Conservation (phyloP, 2,113 vertebrate genomes). For the Xenotilapia flavipinnis region DNA sequence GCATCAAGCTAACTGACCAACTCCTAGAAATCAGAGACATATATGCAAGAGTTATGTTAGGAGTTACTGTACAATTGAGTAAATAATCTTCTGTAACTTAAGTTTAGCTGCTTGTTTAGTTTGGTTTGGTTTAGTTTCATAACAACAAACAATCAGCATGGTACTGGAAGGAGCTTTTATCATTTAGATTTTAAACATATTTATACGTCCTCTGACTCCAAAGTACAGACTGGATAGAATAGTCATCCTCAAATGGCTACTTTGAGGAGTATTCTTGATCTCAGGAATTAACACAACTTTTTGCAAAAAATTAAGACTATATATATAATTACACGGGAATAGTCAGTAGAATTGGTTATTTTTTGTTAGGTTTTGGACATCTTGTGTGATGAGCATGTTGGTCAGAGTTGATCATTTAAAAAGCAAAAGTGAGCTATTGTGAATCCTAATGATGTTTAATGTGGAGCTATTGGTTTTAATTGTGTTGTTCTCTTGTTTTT, state of each 20-base stretch:
- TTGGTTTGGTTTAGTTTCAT: accelerated
- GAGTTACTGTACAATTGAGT: background rate
- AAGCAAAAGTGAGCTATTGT: background rate
- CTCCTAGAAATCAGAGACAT: background rate
- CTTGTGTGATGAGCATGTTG: background rate
- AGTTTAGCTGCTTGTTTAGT: background rate
- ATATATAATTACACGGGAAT: accelerated
- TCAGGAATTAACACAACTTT: background rate
- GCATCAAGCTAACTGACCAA: background rate
- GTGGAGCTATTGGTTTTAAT: background rate
- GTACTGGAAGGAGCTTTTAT: background rate
- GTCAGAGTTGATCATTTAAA: background rate
- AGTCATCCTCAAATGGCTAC: background rate
- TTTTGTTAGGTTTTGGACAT: background rate
- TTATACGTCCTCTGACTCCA: background rate
- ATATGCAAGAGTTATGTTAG: background rate
- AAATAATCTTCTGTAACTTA: background rate
- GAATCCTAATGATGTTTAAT: background rate
- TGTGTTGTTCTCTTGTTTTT: background rate
- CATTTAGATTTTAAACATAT: background rate
- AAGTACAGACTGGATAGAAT: background rate
- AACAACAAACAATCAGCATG: background rate
- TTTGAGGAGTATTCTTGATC: background rate
- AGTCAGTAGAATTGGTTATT: background rate
- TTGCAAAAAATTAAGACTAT: background rate